Evolutionary conservation across 1,140 invertebrate genomes (phyloP), one percentile per base, ranked within the genome.

Genomic region (Paralvinella palmiformis): DNA sequence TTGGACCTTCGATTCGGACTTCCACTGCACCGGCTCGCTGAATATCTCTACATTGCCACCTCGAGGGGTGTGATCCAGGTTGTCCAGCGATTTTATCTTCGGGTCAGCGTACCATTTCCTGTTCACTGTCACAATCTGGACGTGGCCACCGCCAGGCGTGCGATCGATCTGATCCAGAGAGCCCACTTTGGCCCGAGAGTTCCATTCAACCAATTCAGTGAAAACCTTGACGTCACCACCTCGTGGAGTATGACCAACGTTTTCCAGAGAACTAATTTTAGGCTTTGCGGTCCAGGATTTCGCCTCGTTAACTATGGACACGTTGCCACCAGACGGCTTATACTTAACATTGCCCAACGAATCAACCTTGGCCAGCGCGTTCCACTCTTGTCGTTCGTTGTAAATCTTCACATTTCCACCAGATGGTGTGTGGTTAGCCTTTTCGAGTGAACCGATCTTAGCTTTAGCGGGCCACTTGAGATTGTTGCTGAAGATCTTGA

Each of bases 361-460:
- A 10, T n/a, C 37, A 10, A 41, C n/a, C 37, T 41, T 41, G 37
- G 37, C 10, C 10, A 10, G 10, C n/a, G 37, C 37, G n/a, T 41
- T 41, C 37, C 37, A 41, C n/a, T 41, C n/a, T 41, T 10, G 10
- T 41, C n/a, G 10, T 41, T 41, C 37, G n/a, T 41, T 41, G n/a
- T n/a, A n/a, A n/a, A n/a, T n/a, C n/a, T n/a, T n/a, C n/a, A 66
- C 62, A 44, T 68, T 62, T 7, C 70, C 70, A 24, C 70, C 70
- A 10, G 53, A 55, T 15, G 70, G 64, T n/a, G 27, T 68, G 36
- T 70, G 61, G 13, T 65, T 65, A 36, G 67, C 64, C 37, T 70
- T 66, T 31, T 72, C 66, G 15, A 72, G 62, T 13, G 68, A 70
- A 48, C 64, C 64, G 15, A 72, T 59, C 55, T 95, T 96, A 31